phyloP scores from a whole-genome alignment of 2,797 vertebrate species.

The Megalops cyprinoides region DNA sequence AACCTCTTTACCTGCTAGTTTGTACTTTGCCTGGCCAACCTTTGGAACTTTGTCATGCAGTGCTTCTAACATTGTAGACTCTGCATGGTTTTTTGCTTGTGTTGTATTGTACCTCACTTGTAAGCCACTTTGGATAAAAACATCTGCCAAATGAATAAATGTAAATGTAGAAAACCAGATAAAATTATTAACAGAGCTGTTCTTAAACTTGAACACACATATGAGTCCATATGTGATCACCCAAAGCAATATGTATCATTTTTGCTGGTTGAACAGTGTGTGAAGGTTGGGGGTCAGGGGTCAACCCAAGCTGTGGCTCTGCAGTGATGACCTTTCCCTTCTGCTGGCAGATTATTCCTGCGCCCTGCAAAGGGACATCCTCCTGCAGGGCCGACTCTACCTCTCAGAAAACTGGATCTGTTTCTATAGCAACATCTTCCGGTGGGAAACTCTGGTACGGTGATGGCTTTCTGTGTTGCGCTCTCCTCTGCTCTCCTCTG shows the following conservation, averaged over 20 bases:
- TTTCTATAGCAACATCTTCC: conserved; percentile 99
- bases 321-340: conserved; percentile 33
- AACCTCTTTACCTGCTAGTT: too few relatives aligned
- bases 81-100: too few relatives aligned
- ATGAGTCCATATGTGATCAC: background rate
- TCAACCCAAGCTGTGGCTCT: background rate
- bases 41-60: too few relatives aligned
- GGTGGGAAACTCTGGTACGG: conserved; percentile 96
- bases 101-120: too few relatives aligned
- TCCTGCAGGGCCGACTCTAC: conserved; percentile 99
- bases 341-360: conserved; percentile 90
- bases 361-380: conserved; percentile 96
- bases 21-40: too few relatives aligned
- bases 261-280: background rate
- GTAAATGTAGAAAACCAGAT: too few relatives aligned
- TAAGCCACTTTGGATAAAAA: too few relatives aligned
- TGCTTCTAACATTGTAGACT: too few relatives aligned
- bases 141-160: too few relatives aligned
- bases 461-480: background rate
- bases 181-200: background rate
- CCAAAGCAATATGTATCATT: background rate
- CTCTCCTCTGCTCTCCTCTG: background rate
- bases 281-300: background rate
- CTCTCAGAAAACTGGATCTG: conserved; percentile 99
- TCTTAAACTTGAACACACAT: background rate